A percentile compares a stretch with the other conserved stretches of the same genome.
Conservation (phyloP, 1,140 invertebrate species). For the Antheraea pernyi region DNA sequence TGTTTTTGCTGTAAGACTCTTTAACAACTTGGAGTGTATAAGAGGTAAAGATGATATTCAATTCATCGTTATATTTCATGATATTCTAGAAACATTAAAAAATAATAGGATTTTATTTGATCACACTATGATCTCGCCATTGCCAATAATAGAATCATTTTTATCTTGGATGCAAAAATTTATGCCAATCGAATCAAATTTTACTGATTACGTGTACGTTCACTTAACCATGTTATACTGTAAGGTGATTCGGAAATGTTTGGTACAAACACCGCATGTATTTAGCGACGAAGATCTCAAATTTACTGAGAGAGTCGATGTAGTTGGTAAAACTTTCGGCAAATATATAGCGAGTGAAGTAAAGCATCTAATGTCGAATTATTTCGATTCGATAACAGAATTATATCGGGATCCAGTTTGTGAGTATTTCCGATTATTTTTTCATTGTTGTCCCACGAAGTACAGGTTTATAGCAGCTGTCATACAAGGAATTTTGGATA, state of each 20-base stretch:
- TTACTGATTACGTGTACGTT: constrained; percentile 37
- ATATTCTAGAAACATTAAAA: constrained; percentile 38
- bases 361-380: constrained; percentile 35
- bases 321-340: constrained; percentile 43
- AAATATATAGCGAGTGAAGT: constrained; percentile 48
- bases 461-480: constrained; percentile 28
- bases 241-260: constrained; percentile 37
- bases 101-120: constrained; percentile 46
- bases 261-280: constrained; percentile 32
- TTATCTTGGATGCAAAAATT: constrained; percentile 32
- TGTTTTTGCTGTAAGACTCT: constrained; percentile 36
- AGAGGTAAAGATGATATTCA: not conserved
- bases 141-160: constrained; percentile 42
- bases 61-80: constrained; percentile 9
- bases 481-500: constrained; percentile 39
- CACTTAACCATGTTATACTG: constrained; percentile 54
- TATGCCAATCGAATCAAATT: constrained; percentile 39
- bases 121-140: constrained; percentile 28
- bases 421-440: constrained; percentile 32
- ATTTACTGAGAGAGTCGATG: constrained; percentile 31
- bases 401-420: constrained; percentile 36
- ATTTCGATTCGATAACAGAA: constrained; percentile 43
- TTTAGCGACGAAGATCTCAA: constrained; percentile 32
- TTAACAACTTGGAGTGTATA: constrained; percentile 13
- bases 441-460: constrained; percentile 16